A percentile compares a stretch with the other conserved stretches of the same genome.
These are phyloP conservation scores for Argya squamiceps DNA, from an alignment of 2,797 vertebrate genomes.

Conservation along the genomic window DNA sequence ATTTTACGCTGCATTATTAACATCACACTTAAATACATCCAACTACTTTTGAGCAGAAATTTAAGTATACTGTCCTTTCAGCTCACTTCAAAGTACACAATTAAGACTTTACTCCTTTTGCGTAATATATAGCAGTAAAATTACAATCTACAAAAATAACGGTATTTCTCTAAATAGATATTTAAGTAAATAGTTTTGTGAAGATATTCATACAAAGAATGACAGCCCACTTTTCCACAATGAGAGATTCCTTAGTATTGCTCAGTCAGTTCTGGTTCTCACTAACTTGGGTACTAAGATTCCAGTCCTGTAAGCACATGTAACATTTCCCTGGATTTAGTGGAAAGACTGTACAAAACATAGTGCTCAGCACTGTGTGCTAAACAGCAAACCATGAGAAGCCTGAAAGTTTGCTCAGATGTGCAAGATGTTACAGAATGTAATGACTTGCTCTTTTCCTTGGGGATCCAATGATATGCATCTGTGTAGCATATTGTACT, in stretches of 20 bases:
- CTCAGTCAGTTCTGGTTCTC: background rate
- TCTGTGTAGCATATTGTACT: background rate
- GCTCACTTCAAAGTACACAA: background rate
- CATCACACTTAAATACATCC: background rate
- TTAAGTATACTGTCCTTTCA: background rate
- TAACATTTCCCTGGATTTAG: background rate
- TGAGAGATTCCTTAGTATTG: background rate
- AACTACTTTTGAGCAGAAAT: background rate
- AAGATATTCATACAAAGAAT: background rate
- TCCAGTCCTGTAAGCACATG: background rate
- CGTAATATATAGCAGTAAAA: background rate
- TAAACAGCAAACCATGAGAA: background rate
- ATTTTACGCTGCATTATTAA: background rate
- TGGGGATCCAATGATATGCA: accelerated
- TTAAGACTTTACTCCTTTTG: background rate
- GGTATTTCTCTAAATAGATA: background rate
- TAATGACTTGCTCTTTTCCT: background rate
- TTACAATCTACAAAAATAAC: background rate
- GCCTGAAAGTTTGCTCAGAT: background rate
- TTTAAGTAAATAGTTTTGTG: background rate
- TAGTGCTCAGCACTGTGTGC: accelerated
- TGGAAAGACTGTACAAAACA: background rate
- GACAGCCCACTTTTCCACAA: background rate
- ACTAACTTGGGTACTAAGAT: background rate
- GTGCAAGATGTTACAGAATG: background rate